These are phyloP conservation scores for Galerucella pusilla DNA, from an alignment of 2,888 invertebrate species.

Conservation along the genomic window DNA sequence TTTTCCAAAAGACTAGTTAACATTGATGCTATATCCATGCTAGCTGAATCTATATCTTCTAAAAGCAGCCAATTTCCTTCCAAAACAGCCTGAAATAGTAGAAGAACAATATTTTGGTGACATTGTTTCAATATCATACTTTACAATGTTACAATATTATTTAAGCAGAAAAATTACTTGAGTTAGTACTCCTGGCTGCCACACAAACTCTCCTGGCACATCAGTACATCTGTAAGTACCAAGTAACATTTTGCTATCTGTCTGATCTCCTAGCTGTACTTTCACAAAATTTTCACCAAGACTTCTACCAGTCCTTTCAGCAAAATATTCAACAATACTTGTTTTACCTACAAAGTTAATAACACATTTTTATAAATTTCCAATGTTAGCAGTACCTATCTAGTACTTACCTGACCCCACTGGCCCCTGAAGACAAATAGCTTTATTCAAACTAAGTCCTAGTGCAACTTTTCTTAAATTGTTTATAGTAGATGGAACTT, in stretches of 20 bases:
- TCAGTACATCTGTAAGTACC: constrained; percentile 96
- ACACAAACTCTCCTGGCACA: constrained; percentile 96
- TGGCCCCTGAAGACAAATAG: constrained; percentile 83
- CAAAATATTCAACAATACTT: constrained; percentile 86
- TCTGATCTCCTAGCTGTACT: constrained; percentile 96
- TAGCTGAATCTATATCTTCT: constrained; percentile 95
- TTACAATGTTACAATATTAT: background rate
- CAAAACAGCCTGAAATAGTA: constrained; percentile 74
- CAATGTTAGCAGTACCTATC: background rate
- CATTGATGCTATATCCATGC: constrained; percentile 91
- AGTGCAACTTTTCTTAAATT: constrained; percentile 83
- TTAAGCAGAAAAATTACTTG: constrained; percentile 67
- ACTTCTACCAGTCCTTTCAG: constrained; percentile 78
- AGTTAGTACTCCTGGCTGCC: constrained; percentile 95
- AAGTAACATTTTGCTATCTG: constrained; percentile 93
- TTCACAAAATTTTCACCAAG: constrained; percentile 73
- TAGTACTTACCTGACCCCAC: constrained; percentile 82
- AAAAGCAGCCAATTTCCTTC: constrained; percentile 92
- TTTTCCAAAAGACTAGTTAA: constrained; percentile 88
- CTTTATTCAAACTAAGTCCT: constrained; percentile 81
- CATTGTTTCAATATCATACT: background rate
- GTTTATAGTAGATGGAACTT: constrained; percentile 71
- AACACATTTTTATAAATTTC: background rate
- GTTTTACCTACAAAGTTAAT: constrained; percentile 72
- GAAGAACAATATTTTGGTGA: background rate